Percentiles rank a stretch among this genome's conserved stretches.
Conservation (phyloP, 2,797 vertebrate genomes). For the Girardinus metallicus region DNA sequence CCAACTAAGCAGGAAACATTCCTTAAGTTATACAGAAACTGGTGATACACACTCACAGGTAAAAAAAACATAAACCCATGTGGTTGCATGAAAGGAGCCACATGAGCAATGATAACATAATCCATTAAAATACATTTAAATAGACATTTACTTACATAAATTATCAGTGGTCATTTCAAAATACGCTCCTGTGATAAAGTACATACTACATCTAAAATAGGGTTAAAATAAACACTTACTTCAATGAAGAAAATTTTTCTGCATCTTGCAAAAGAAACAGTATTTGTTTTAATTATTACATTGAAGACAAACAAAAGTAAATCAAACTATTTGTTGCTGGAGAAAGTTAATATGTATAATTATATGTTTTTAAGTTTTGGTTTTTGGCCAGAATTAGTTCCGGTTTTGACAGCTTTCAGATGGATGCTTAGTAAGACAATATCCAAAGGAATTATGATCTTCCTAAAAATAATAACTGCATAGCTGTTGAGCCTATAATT, state of each 20-base stretch:
- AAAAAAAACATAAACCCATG: not conserved
- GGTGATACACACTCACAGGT: too few species aligned
- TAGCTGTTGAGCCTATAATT: slow-evolving; percentile 36
- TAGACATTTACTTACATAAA: not conserved
- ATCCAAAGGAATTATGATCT: not conserved
- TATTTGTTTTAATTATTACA: not conserved
- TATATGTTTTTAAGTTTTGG: not conserved
- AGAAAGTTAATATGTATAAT: not conserved
- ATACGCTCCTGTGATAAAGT: not conserved
- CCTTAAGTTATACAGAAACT: not conserved
- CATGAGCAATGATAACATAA: not conserved
- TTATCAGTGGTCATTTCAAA: not conserved
- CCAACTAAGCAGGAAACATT: not conserved
- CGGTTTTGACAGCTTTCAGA: not conserved
- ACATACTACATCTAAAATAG: not conserved
- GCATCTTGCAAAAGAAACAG: not conserved
- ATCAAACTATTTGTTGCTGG: not conserved
- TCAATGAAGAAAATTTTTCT: not conserved
- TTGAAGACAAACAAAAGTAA: not conserved
- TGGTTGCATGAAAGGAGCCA: not conserved
- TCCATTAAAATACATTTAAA: not conserved
- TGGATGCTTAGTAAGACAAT: not conserved
- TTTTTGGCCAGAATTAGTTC: not conserved
- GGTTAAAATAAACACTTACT: not conserved
- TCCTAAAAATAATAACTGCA: slow-evolving; percentile 39